These are phyloP conservation scores for Lepidochitona cinerea DNA, from an alignment of 2,888 invertebrate species.

Conservation along the genomic window DNA sequence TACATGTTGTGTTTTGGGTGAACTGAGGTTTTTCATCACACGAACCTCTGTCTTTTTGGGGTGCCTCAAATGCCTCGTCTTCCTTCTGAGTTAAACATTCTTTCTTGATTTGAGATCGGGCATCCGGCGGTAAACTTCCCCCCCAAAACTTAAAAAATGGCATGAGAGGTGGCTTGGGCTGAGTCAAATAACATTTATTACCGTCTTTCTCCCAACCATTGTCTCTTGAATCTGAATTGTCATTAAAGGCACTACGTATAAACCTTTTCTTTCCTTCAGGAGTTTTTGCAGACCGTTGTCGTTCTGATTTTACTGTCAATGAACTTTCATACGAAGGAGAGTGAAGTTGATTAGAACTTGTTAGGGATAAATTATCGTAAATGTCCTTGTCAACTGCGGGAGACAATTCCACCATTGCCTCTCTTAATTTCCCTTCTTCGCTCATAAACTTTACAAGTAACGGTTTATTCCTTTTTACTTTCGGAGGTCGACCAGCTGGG, in stretches of 20 bases:
- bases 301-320: too few species aligned
- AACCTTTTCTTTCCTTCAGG: too few species aligned
- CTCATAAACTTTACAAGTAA: not conserved
- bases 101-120: not conserved
- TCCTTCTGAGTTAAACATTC: not conserved
- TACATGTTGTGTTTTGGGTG: not conserved
- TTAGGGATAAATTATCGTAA: too few species aligned
- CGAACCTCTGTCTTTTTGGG: slow-evolving; percentile 14
- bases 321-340: too few species aligned
- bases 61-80: slow-evolving; percentile 16
- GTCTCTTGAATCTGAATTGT: too few species aligned
- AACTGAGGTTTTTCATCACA: not conserved
- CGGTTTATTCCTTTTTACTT: not conserved
- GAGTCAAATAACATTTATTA: not conserved
- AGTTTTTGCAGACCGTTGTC: too few species aligned
- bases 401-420: not conserved
- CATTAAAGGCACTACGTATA: too few species aligned
- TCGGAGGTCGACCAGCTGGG: too few species aligned
- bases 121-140: slow-evolving; percentile 12
- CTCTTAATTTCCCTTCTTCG: not conserved
- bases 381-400: too few species aligned
- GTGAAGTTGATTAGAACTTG: too few species aligned
- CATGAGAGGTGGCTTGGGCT: not conserved
- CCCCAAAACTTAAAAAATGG: slow-evolving; percentile 34
- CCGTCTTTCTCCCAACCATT: too few species aligned